Evolutionary conservation across 1,140 invertebrate genomes (phyloP).

Genomic region (Platorchestia sp.): DNA sequence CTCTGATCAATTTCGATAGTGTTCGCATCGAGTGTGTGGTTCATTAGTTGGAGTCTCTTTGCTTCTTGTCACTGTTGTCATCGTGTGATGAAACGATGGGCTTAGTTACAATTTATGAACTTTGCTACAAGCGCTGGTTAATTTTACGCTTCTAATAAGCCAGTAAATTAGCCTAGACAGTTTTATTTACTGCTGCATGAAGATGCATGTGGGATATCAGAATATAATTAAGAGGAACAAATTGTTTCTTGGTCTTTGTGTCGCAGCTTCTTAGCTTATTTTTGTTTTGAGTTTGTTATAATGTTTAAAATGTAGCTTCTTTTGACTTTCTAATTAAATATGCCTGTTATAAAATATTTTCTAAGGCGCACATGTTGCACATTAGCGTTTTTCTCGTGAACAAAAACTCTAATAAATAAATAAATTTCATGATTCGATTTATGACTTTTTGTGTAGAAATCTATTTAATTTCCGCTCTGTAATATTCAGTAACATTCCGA

Average conservation of each 20-base stretch:
- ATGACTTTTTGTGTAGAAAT: too few relatives aligned
- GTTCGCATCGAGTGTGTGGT: conserved; percentile 24
- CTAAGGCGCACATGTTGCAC: background rate
- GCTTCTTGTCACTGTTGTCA: conserved; percentile 34
- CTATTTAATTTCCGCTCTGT: too few relatives aligned
- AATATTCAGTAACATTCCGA: too few relatives aligned
- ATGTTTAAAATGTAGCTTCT: background rate
- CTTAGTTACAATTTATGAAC: conserved; percentile 2
- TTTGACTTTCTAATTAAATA: background rate
- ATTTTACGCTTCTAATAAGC: background rate
- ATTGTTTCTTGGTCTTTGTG: background rate
- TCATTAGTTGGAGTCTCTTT: conserved; percentile 43
- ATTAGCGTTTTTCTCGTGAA: background rate
- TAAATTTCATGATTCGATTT: too few relatives aligned
- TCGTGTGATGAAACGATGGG: background rate
- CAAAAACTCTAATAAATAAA: background rate
- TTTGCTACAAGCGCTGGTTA: background rate
- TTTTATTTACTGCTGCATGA: background rate
- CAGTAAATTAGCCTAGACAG: background rate
- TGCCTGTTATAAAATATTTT: background rate
- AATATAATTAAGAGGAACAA: background rate
- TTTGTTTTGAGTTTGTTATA: background rate
- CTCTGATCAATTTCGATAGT: conserved; percentile 41
- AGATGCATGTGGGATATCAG: background rate
- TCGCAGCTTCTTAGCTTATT: background rate